Evolutionary conservation across 1,140 invertebrate genomes (phyloP).

Genomic region (Papilio aristodemus): DNA sequence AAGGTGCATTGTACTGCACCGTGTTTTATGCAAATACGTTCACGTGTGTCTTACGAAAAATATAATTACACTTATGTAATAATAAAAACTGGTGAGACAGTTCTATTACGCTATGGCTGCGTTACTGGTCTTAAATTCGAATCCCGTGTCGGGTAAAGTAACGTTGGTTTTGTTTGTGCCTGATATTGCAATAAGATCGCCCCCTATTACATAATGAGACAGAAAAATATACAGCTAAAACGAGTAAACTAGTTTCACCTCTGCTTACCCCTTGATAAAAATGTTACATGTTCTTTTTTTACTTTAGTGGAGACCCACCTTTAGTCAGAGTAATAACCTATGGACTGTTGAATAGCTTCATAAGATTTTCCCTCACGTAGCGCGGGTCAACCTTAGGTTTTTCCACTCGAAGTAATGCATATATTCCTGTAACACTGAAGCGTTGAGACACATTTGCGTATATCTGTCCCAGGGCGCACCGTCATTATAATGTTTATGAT

Average conservation of each 20-base stretch:
- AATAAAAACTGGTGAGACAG: too few species aligned
- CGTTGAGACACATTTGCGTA: not conserved
- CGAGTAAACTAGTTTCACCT: too few species aligned
- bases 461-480: not conserved
- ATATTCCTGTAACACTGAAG: not conserved
- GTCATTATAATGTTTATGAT: slow-evolving; percentile 14
- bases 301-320: not conserved
- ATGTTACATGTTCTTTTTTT: not conserved
- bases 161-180: too few species aligned
- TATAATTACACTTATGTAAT: too few species aligned
- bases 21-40: too few species aligned
- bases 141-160: too few species aligned
- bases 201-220: too few species aligned
- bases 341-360: not conserved
- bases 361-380: not conserved
- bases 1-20: not conserved
- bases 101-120: too few species aligned
- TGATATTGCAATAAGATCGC: too few species aligned
- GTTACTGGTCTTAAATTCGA: too few species aligned
- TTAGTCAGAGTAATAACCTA: not conserved
- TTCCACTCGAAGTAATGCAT: slow-evolving; percentile 12
- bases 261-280: too few species aligned
- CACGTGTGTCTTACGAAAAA: not conserved
- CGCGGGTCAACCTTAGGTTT: slow-evolving; percentile 2
- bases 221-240: too few species aligned